Base-by-base conservation (phyloP, 1,140 invertebrate genomes). In the Megalonaias nervosa region DNA sequence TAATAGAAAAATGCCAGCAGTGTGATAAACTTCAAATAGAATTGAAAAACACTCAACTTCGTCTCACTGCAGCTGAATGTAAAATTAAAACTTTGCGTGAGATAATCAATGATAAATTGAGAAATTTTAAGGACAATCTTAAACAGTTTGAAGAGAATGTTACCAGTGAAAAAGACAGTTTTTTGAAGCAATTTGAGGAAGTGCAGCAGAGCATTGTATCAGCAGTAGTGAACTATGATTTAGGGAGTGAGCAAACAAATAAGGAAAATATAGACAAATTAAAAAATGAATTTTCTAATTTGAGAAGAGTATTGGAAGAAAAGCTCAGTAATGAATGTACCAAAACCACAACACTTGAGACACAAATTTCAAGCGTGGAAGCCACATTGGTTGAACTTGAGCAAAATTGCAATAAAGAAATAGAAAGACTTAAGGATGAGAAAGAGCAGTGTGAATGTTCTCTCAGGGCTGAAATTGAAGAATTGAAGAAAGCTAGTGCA, bases 311-410 rank as follows among this genome's bases (percentile, higher is more conserved):
- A 38, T 61, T 21, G 69, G n/a, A 65, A 23, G 71, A 73, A 31
- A 26, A 62, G 48, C 38, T 67, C 66, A 55, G 26, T 65, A 21
- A 58, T 75, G 62, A 21, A 66, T 31, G 57, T 59, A 31, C 71
- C 17, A 81, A 81, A 69, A n/a, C 64, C 65, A 60, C 80, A 72
- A 57, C 64, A 6, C n/a, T 64, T 14, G 74, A 82, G 38, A 26
- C 71, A 58, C 14, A 82, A 84, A 62, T 84, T 82, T 60, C 74
- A 77, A 58, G 61, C 31, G 31, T 73, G 15, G 56, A 74, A 19
- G 59, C 73, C 26, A 71, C 59, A 69, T 19, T 78, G 16, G 21
- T 57, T 58, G 93, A 92, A 16, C 73, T 66, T 70, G 60, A 73
- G 72, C 12, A 67, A 74, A 11, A 56, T 26, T 62, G 21, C 70